Evolutionary conservation across 1,140 invertebrate genomes (phyloP).

Genomic region (Atopsyche davidsoni): DNA sequence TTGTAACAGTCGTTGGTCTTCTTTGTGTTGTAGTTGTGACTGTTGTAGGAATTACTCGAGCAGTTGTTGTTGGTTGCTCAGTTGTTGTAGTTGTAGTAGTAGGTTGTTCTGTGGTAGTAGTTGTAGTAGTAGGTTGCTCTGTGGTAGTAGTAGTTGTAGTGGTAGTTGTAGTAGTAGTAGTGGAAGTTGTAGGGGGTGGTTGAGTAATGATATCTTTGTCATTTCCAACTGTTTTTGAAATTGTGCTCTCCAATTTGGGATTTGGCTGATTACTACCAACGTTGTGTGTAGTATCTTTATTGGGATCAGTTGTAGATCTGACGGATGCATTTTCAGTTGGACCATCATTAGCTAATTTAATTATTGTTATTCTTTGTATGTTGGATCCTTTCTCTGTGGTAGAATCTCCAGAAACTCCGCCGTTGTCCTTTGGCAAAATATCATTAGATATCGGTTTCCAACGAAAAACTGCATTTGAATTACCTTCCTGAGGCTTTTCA

Average conservation of each 20-base stretch:
- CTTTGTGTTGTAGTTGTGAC: conserved; percentile 28
- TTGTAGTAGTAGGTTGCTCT: conserved; percentile 29
- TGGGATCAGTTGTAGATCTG: conserved; percentile 19
- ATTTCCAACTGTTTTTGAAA: conserved; percentile 29
- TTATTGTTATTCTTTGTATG: conserved; percentile 42
- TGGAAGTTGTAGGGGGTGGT: conserved; percentile 20
- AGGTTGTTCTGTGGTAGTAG: conserved; percentile 32
- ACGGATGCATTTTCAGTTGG: conserved; percentile 28
- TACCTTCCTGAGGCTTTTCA: conserved; percentile 41
- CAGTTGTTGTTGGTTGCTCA: conserved; percentile 22
- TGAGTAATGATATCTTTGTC: conserved; percentile 24
- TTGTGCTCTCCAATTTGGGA: conserved; percentile 17
- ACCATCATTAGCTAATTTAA: conserved; percentile 35
- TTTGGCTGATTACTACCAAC: neutral
- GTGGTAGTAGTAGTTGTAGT: conserved; percentile 27
- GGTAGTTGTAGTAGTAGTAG: too few species aligned
- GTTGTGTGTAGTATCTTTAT: conserved; percentile 30
- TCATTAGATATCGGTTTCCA: conserved; percentile 47
- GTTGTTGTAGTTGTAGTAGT: conserved; percentile 28
- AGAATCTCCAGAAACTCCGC: conserved; percentile 23
- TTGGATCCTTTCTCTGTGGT: conserved; percentile 38
- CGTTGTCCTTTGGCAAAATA: conserved; percentile 17
- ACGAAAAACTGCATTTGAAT: conserved; percentile 41
- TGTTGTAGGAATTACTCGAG: too few species aligned
- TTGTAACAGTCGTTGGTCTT: conserved; percentile 29